Conservation (phyloP, 2,113 vertebrate genomes). For the Ailurus styani region DNA sequence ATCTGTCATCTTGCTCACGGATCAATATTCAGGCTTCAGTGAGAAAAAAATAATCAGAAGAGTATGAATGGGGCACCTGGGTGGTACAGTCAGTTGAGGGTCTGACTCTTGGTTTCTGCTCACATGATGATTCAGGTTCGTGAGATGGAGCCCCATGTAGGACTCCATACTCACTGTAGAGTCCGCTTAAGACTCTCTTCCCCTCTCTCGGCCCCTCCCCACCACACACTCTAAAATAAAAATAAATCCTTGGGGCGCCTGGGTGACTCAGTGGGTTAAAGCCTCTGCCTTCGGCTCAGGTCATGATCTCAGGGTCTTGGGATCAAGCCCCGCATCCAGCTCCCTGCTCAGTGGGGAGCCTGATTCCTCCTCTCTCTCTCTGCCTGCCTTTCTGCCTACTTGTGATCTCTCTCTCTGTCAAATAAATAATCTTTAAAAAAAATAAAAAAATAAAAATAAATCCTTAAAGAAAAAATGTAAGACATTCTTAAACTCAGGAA, state of each 20-base stretch:
- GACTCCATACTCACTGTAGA: neutral
- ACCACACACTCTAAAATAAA: neutral
- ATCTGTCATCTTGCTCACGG: slow-evolving; percentile 26
- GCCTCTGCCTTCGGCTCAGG: too few species aligned
- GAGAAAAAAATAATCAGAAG: neutral
- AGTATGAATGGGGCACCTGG: neutral
- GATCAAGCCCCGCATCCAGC: too few species aligned
- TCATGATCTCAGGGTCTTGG: too few species aligned
- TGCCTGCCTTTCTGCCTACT: too few species aligned
- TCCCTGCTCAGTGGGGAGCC: too few species aligned
- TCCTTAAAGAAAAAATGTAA: neutral
- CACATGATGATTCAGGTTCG: neutral
- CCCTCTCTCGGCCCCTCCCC: neutral
- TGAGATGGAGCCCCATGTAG: neutral
- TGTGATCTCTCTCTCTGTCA: too few species aligned
- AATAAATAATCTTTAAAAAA: too few species aligned
- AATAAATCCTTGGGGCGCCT: neutral
- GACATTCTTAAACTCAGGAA: too few species aligned
- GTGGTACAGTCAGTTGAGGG: neutral
- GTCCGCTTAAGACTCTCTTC: neutral
- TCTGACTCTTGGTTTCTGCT: neutral
- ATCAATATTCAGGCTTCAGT: neutral
- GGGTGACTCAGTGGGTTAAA: too few species aligned
- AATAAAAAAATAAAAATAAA: neutral
- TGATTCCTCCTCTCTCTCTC: too few species aligned